Evolutionary conservation across 2,113 vertebrate species (phyloP).

Genomic region (Cathartes aura): DNA sequence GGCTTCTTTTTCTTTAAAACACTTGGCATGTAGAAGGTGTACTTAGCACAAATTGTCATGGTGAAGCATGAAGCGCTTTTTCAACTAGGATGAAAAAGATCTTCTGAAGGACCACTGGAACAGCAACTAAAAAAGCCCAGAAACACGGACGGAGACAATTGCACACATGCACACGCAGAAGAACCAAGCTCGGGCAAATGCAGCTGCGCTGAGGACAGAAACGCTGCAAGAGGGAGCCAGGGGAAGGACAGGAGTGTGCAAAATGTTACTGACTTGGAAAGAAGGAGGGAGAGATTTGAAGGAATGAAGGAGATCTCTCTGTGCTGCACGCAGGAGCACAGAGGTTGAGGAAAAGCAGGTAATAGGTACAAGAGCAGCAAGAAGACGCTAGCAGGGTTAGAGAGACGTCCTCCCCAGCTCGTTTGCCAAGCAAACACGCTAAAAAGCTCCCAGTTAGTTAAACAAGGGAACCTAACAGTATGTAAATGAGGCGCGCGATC

Average conservation of each 20-base stretch:
- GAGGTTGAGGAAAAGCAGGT: background rate
- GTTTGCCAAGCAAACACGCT: slow-evolving; percentile 16
- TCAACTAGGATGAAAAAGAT: background rate
- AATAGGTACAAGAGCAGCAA: background rate
- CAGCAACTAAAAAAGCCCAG: background rate
- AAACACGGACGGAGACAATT: background rate
- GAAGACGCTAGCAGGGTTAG: background rate
- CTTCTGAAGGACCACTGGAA: background rate
- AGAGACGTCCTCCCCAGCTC: slow-evolving; percentile 2
- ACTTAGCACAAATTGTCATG: background rate
- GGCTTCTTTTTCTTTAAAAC: background rate
- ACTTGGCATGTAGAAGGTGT: background rate
- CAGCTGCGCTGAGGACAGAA: background rate
- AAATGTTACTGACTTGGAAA: background rate
- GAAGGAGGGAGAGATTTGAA: background rate
- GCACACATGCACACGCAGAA: background rate
- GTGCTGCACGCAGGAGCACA: background rate
- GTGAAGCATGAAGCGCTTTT: background rate
- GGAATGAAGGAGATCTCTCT: background rate
- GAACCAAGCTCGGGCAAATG: background rate
- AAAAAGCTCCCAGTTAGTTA: slow-evolving; percentile 5
- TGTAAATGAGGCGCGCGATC: background rate
- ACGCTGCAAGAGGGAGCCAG: background rate
- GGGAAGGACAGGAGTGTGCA: background rate
- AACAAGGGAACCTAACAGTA: slow-evolving; percentile 13